A percentile compares a stretch with the other conserved stretches of the same genome.
These are phyloP conservation scores for Phataginus tetradactyla DNA, from an alignment of 2,797 vertebrate genomes.

Conservation along the genomic window DNA sequence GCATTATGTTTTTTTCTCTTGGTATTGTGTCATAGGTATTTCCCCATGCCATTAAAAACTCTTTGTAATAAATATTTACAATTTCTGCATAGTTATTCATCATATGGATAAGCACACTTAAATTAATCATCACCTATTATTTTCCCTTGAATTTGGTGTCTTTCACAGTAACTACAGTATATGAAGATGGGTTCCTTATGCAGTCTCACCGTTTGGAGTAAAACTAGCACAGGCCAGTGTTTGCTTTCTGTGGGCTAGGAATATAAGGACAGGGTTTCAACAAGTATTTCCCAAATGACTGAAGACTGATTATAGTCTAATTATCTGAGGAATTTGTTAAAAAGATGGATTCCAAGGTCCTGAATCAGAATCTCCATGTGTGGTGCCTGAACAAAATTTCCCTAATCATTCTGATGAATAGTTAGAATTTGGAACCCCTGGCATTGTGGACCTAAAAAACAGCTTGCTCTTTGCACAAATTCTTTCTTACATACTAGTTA, in stretches of 20 bases:
- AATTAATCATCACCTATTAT: background rate
- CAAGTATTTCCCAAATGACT: background rate
- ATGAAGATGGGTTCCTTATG: background rate
- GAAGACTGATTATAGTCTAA: background rate
- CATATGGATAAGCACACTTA: background rate
- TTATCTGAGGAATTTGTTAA: background rate
- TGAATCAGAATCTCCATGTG: background rate
- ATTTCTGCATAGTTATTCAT: background rate
- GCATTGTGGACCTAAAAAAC: background rate
- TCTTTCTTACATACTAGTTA: background rate
- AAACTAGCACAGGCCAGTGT: background rate
- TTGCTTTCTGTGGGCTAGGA: background rate
- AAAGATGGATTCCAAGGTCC: background rate
- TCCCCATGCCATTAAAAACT: constrained; percentile 31
- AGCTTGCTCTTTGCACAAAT: background rate
- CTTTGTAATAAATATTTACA: background rate
- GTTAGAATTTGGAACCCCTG: background rate
- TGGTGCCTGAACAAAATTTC: background rate
- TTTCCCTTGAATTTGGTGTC: background rate
- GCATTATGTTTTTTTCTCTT: constrained; percentile 2
- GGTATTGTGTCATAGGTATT: background rate
- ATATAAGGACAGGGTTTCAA: background rate
- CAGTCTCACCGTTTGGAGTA: background rate
- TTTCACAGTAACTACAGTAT: background rate
- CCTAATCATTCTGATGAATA: background rate